phyloP scores from a whole-genome alignment of 2,888 invertebrate genomes.

The Pyrocoelia pectoralis region DNA sequence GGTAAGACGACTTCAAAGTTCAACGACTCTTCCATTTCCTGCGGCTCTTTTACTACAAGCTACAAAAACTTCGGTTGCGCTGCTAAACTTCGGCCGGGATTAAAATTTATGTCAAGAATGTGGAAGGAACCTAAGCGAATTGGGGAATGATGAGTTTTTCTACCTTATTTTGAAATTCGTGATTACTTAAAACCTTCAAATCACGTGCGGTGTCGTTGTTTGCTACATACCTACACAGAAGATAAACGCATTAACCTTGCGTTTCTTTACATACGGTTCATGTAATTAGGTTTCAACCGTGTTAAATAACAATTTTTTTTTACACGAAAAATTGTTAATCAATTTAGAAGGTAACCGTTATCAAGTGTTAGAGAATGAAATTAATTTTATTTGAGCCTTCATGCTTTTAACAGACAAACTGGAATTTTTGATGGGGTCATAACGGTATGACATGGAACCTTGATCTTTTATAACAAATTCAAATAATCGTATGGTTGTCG shows the following conservation, averaged over 20 bases:
- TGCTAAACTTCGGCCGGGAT: too few species aligned
- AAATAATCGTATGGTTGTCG: not conserved
- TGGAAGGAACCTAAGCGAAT: too few species aligned
- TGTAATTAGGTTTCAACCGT: too few species aligned
- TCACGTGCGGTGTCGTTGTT: too few species aligned
- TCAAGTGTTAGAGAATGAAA: not conserved
- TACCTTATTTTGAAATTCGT: too few species aligned
- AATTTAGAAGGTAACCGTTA: not conserved
- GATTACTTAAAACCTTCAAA: too few species aligned
- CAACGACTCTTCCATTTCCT: conserved; percentile 26
- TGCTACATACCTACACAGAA: not conserved
- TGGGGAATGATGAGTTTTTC: too few species aligned
- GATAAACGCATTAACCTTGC: not conserved
- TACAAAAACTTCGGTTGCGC: not conserved
- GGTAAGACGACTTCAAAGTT: conserved; percentile 21
- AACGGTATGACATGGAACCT: not conserved
- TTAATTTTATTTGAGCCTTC: not conserved
- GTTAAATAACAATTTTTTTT: too few species aligned
- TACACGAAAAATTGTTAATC: not conserved
- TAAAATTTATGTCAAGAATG: too few species aligned
- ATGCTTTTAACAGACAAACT: not conserved
- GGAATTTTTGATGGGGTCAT: conserved; percentile 2
- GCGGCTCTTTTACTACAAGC: conserved; percentile 13
- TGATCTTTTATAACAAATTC: not conserved
- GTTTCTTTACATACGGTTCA: not conserved